These are phyloP conservation scores for Limosa lapponica DNA, from an alignment of 2,797 vertebrate species.

Conservation along the genomic window DNA sequence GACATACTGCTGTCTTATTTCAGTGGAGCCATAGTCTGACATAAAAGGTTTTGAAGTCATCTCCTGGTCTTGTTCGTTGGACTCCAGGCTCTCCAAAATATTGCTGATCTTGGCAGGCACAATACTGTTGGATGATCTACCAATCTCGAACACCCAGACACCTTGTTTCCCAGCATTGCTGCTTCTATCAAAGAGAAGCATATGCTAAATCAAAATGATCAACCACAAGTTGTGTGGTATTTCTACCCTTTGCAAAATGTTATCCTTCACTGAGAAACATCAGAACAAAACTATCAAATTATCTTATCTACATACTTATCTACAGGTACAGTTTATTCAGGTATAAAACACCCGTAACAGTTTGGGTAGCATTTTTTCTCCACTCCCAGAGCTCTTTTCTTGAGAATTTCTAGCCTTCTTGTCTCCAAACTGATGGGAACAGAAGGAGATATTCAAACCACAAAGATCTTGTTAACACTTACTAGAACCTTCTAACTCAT, in stretches of 20 bases:
- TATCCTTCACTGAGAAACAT: not conserved
- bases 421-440: not conserved
- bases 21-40: constrained; percentile 51
- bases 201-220: not conserved
- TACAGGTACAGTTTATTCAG: not conserved
- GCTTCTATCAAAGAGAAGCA: constrained; percentile 74
- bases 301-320: not conserved
- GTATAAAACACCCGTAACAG: not conserved
- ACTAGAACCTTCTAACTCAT: not conserved
- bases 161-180: constrained; percentile 90
- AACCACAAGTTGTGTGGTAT: not conserved
- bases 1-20: constrained; percentile 46
- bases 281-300: not conserved
- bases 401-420: not conserved
- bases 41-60: constrained; percentile 47
- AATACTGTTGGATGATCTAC: constrained; percentile 75
- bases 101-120: constrained; percentile 74
- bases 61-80: constrained; percentile 34
- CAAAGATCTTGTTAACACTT: not conserved
- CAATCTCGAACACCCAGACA: constrained; percentile 91
- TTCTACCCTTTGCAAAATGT: not conserved
- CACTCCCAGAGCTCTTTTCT: not conserved
- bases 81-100: not conserved
- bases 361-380: not conserved
- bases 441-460: not conserved